A percentile compares a stretch with the other conserved stretches of the same genome.
Conservation (phyloP, 2,888 invertebrate species). For the Tinea trinotella region DNA sequence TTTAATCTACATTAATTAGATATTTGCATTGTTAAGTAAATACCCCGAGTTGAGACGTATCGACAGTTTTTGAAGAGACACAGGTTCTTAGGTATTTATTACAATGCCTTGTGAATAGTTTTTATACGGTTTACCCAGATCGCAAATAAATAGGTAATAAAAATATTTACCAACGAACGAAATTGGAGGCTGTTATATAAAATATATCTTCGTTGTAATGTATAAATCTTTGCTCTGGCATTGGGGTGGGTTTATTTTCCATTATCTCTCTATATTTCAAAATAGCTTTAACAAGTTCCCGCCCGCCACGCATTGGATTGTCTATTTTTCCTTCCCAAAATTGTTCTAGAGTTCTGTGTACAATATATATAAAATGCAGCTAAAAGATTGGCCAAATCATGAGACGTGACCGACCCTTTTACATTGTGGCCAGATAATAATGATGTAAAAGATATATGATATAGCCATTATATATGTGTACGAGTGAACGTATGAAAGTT, state of each 20-base stretch:
- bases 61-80: too few species aligned
- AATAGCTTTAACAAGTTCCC: slow-evolving; percentile 45
- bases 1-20: too few species aligned
- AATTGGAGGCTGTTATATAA: background rate
- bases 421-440: too few species aligned
- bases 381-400: too few species aligned
- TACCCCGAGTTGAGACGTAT: too few species aligned
- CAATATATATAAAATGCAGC: background rate
- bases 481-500: too few species aligned
- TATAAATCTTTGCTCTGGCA: background rate
- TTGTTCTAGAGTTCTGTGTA: slow-evolving; percentile 45
- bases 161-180: background rate
- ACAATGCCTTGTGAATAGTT: background rate
- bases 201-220: background rate
- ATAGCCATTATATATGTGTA: too few species aligned
- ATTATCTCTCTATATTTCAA: slow-evolving; percentile 39
- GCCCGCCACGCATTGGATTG: slow-evolving; percentile 42
- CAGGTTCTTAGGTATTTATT: too few species aligned
- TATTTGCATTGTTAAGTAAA: too few species aligned
- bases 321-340: slow-evolving; percentile 45
- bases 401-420: too few species aligned
- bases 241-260: background rate
- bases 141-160: background rate
- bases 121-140: background rate
- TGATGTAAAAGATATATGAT: too few species aligned